Evolutionary conservation across 2,888 invertebrate genomes (phyloP).

Genomic region (Aromia moschata): DNA sequence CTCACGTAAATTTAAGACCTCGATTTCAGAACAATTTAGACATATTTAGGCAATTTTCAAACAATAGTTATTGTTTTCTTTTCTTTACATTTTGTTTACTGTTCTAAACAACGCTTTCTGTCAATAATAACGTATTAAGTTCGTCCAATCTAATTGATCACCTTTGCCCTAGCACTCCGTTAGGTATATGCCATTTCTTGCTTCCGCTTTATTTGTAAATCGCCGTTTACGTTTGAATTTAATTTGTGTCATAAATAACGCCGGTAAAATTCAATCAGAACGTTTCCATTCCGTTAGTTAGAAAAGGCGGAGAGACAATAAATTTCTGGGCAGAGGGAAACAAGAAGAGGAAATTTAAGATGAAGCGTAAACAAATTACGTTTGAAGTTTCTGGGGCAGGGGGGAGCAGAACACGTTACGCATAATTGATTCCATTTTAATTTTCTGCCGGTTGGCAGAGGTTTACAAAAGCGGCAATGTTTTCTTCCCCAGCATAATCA

Average conservation of each 20-base stretch:
- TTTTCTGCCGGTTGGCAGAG: constrained; percentile 24
- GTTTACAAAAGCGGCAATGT: constrained; percentile 22
- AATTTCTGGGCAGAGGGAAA: constrained; percentile 15
- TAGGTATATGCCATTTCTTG: no score
- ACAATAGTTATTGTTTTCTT: no score
- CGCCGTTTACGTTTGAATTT: constrained; percentile 1
- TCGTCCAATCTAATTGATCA: no score
- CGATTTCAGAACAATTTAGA: no score
- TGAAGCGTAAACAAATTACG: constrained; percentile 24
- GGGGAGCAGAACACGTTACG: no score
- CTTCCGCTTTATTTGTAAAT: constrained; percentile 7
- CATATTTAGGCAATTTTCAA: no score
- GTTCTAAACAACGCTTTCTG: no score
- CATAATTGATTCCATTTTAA: constrained; percentile 33
- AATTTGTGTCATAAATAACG: constrained; percentile 22
- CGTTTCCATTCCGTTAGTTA: constrained; percentile 2
- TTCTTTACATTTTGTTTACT: no score
- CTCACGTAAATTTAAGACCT: no score
- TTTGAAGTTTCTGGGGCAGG: constrained; percentile 20
- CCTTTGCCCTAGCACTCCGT: no score
- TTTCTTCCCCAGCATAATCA: constrained; percentile 5
- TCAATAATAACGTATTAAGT: no score
- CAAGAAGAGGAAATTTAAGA: constrained; percentile 23
- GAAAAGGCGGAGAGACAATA: constrained; percentile 21
- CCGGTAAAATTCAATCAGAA: constrained; percentile 20